Evolutionary conservation across 1,140 invertebrate genomes (phyloP).

Genomic region (Apocrypta bakeri): DNA sequence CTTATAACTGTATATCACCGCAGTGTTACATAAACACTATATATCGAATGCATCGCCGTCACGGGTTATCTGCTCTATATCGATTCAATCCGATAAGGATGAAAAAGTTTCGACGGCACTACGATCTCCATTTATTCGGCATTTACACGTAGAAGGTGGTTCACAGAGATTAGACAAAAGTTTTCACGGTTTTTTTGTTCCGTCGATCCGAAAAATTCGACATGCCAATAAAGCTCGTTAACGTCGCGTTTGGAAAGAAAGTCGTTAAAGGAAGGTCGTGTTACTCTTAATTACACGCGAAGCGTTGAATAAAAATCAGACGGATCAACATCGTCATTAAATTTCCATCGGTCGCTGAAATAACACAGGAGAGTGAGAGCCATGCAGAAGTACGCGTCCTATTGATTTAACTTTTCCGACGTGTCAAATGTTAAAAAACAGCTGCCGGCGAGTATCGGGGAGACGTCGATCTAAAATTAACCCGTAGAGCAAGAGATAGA

Average conservation of each 20-base stretch:
- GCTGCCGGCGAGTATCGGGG: not conserved
- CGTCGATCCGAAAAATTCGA: no score
- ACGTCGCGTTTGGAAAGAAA: not conserved
- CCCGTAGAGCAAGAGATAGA: not conserved
- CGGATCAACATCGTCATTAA: not conserved
- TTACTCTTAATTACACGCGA: not conserved
- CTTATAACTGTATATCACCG: no score
- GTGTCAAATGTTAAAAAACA: slow-evolving; percentile 29
- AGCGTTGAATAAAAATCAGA: not conserved
- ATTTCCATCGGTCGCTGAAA: not conserved
- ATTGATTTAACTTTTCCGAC: slow-evolving; percentile 12
- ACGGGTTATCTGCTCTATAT: not conserved
- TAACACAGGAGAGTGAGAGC: not conserved
- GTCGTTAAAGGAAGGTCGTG: not conserved
- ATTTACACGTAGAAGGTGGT: no score
- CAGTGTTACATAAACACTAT: no score
- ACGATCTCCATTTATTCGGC: no score
- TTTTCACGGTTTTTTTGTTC: no score
- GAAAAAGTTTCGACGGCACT: no score
- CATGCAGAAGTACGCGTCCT: not conserved
- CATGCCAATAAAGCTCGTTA: no score
- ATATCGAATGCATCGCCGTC: no score
- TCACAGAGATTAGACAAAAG: no score
- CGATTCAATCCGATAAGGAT: not conserved
- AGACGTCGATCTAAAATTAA: not conserved